Conservation (phyloP, 1,140 invertebrate species). For the Drosophila pandora region DNA sequence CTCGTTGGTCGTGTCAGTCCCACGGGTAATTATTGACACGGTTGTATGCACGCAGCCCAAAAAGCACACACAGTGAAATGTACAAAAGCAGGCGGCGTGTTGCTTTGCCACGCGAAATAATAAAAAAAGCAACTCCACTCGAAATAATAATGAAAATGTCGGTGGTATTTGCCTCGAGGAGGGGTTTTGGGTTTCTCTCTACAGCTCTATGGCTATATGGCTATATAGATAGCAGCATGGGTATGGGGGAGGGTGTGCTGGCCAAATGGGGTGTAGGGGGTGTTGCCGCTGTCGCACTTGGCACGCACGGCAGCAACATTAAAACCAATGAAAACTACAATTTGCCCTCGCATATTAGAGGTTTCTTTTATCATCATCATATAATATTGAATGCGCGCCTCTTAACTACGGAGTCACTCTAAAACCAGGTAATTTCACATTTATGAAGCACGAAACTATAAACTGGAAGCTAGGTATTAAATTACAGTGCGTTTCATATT, state of each 20-base stretch:
- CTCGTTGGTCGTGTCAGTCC: slow-evolving; percentile 83
- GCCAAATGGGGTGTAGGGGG: slow-evolving; percentile 19
- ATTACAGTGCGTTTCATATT: slow-evolving; percentile 5
- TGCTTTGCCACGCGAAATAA: slow-evolving; percentile 75
- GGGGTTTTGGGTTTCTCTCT: slow-evolving; percentile 32
- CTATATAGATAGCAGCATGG: background rate
- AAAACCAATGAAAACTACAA: slow-evolving; percentile 83
- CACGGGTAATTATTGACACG: slow-evolving; percentile 84
- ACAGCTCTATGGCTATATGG: slow-evolving; percentile 18
- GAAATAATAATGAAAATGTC: slow-evolving; percentile 82
- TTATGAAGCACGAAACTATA: slow-evolving; percentile 7
- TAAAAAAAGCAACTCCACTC: slow-evolving; percentile 60
- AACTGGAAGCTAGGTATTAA: background rate
- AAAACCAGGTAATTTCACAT: slow-evolving; percentile 36
- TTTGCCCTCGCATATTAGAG: slow-evolving; percentile 70
- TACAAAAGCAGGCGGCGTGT: slow-evolving; percentile 54
- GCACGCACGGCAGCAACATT: slow-evolving; percentile 70
- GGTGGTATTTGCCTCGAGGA: slow-evolving; percentile 37
- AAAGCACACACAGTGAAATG: slow-evolving; percentile 48
- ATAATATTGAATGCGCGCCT: slow-evolving; percentile 27
- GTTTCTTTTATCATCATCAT: slow-evolving; percentile 64
- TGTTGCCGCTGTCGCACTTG: slow-evolving; percentile 65
- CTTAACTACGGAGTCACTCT: slow-evolving; percentile 4
- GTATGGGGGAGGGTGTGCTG: slow-evolving; percentile 12
- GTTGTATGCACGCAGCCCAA: slow-evolving; percentile 83